These are phyloP conservation scores for Saccopteryx leptura DNA, from an alignment of 2,113 vertebrate genomes.

Conservation along the genomic window DNA sequence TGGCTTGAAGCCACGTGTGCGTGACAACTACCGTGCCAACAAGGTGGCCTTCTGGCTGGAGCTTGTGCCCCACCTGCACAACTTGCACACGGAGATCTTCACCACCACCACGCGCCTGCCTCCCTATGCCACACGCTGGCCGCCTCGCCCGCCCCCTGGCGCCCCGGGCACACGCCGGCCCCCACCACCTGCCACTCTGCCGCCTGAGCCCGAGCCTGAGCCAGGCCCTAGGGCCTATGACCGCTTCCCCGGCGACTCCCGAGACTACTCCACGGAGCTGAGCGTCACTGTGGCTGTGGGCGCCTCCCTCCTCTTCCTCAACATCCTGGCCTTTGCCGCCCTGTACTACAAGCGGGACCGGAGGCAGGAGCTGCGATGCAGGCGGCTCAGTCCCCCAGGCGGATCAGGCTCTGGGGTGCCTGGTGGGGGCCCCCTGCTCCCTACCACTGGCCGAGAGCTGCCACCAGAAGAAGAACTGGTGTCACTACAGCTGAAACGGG, in stretches of 20 bases:
- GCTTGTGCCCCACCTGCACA: conserved; percentile 95
- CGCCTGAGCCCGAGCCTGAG: conserved; percentile 89
- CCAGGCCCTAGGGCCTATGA: conserved; percentile 89
- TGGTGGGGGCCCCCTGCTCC: conserved; percentile 88
- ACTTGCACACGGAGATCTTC: conserved; percentile 90
- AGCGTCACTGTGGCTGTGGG: conserved; percentile 96
- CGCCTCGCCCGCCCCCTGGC: conserved; percentile 84
- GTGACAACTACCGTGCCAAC: conserved; percentile 96
- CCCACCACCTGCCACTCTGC: conserved; percentile 87
- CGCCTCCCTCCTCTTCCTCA: conserved; percentile 96
- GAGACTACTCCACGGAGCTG: conserved; percentile 96
- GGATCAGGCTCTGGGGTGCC: conserved; percentile 79
- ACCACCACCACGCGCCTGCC: conserved; percentile 91
- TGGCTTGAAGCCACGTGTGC: conserved; percentile 94
- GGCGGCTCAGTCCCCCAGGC: conserved; percentile 89
- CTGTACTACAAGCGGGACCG: conserved; percentile 97
- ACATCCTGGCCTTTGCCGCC: conserved; percentile 96
- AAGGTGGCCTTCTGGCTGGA: conserved; percentile 98
- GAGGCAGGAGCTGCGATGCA: conserved; percentile 92
- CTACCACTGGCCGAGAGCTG: conserved; percentile 92
- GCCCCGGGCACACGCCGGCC: conserved; percentile 89
- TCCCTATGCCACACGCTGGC: conserved; percentile 88
- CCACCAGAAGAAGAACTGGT: conserved; percentile 96
- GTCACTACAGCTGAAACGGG: conserved; percentile 95
- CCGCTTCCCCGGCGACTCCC: conserved; percentile 92